phyloP scores from a whole-genome alignment of 2,888 invertebrate genomes.

The Stenchaetothrips biformis region DNA sequence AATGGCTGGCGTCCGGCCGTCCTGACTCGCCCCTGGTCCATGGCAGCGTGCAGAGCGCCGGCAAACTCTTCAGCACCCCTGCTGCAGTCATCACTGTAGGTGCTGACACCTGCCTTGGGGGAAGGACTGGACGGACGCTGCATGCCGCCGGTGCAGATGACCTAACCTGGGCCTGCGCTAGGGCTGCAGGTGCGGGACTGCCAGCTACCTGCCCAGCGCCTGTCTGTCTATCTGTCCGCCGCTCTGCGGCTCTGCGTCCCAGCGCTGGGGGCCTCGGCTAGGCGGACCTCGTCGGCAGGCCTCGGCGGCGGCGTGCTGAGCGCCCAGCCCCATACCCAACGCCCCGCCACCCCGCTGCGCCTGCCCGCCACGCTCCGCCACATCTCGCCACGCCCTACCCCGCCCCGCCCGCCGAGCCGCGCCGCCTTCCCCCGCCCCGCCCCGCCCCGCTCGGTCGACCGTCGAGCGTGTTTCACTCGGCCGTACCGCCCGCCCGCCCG shows the following conservation, averaged over 20 bases:
- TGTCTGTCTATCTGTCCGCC: too few species aligned
- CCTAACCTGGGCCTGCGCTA: too few species aligned
- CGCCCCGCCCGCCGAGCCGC: neutral
- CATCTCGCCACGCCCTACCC: neutral
- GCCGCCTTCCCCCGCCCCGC: neutral
- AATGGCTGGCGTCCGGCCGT: too few species aligned
- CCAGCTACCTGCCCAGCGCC: too few species aligned
- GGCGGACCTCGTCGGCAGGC: neutral
- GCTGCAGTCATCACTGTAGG: too few species aligned
- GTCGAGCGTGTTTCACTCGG: slow-evolving; percentile 22
- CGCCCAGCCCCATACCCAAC: neutral
- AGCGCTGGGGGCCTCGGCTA: neutral
- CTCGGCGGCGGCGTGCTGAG: neutral
- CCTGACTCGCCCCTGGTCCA: too few species aligned
- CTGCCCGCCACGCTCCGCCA: neutral
- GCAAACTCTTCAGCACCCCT: too few species aligned
- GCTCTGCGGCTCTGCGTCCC: too few species aligned
- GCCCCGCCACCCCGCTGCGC: neutral
- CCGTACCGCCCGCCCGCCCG: slow-evolving; percentile 11
- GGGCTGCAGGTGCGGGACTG: neutral
- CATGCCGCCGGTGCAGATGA: neutral
- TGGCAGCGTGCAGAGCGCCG: too few species aligned
- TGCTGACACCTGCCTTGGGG: neutral
- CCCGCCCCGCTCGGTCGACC: slow-evolving; percentile 11
- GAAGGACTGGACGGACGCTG: neutral